phyloP scores from a whole-genome alignment of 2,888 invertebrate genomes.

The Phragmatobia fuliginosa region DNA sequence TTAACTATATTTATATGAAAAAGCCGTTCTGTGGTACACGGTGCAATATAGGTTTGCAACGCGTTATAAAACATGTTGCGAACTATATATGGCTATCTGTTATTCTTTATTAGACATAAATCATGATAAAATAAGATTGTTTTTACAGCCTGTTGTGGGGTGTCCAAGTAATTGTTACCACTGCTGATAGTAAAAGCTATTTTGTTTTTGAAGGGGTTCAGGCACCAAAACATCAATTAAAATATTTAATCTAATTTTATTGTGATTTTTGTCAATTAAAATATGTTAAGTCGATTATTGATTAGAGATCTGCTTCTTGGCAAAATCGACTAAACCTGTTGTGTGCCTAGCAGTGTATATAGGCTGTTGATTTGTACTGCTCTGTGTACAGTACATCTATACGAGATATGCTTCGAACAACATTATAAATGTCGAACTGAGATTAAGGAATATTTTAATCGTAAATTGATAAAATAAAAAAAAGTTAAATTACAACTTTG shows the following conservation, averaged over 20 bases:
- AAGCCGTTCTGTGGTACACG: not conserved
- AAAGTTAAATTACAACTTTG: no score
- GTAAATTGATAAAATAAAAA: not conserved
- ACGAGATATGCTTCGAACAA: not conserved
- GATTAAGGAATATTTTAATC: not conserved
- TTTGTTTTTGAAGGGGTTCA: not conserved
- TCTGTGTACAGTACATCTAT: not conserved
- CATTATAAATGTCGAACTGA: not conserved
- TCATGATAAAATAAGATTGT: not conserved
- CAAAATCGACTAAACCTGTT: slow-evolving; percentile 4
- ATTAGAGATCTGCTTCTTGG: not conserved
- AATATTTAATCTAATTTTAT: not conserved
- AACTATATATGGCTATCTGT: not conserved
- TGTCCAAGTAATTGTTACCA: not conserved
- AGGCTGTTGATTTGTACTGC: not conserved
- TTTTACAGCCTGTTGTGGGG: not conserved
- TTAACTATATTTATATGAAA: not conserved
- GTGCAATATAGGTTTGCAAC: not conserved
- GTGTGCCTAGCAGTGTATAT: not conserved
- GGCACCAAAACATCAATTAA: not conserved
- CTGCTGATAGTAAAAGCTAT: not conserved
- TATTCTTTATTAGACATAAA: not conserved
- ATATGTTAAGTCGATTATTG: not conserved
- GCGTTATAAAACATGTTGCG: not conserved
- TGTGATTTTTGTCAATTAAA: not conserved